Conservation (phyloP, 2,113 vertebrate genomes). For the Pedionomus torquatus region DNA sequence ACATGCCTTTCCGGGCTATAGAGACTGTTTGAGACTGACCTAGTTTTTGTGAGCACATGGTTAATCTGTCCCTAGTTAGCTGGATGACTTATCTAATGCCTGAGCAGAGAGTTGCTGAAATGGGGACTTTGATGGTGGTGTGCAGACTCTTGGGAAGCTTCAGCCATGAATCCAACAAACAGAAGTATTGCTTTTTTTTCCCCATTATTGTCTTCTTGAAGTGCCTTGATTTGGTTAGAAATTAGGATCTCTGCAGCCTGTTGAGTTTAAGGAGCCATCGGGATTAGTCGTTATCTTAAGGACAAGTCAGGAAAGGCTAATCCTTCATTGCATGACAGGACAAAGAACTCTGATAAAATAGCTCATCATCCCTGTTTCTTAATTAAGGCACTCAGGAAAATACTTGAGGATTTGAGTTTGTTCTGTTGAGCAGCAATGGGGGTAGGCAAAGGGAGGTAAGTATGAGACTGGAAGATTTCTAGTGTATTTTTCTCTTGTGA, state of each 20-base stretch:
- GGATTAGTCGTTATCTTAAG: slow-evolving; percentile 19
- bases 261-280: background rate
- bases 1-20: background rate
- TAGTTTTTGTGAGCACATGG: background rate
- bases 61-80: slow-evolving; percentile 34
- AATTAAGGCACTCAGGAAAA: background rate
- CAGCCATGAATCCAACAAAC: background rate
- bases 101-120: background rate
- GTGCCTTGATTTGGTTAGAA: background rate
- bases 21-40: slow-evolving; percentile 1
- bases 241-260: background rate
- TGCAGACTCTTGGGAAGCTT: background rate
- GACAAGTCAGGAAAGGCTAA: slow-evolving; percentile 24
- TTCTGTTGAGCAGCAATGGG: background rate
- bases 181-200: background rate
- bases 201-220: background rate
- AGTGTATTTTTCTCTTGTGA: background rate
- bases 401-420: background rate
- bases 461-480: background rate
- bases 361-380: background rate
- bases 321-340: background rate
- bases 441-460: background rate
- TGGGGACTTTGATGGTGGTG: background rate
- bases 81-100: background rate
- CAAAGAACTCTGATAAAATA: slow-evolving; percentile 27